Percentiles rank a stretch among this genome's conserved stretches.
phyloP scores from a whole-genome alignment of 2,797 vertebrate genomes.

The Molossus molossus region DNA sequence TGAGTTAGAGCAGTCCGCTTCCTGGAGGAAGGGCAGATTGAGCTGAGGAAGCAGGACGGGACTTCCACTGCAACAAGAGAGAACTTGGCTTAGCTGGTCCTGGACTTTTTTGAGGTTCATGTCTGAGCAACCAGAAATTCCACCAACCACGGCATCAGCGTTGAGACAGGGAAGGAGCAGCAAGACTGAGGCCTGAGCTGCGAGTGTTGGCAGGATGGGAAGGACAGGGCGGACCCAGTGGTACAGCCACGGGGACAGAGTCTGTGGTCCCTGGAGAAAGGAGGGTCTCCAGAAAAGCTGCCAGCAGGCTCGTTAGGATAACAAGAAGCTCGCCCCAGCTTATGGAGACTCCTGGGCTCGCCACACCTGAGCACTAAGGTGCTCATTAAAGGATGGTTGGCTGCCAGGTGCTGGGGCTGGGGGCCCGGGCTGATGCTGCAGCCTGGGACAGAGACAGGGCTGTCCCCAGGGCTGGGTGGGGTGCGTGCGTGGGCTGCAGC shows the following conservation, averaged over 20 bases:
- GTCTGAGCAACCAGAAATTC: background rate
- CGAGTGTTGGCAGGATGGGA: background rate
- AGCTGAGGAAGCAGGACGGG: background rate
- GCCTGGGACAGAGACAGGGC: background rate
- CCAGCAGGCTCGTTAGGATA: background rate
- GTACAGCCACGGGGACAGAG: background rate
- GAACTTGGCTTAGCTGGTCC: background rate
- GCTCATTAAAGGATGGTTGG: background rate
- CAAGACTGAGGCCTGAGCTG: background rate
- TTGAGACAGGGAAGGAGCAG: background rate
- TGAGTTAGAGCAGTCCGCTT: background rate
- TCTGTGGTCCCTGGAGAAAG: conserved; percentile 12
- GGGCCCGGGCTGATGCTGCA: background rate
- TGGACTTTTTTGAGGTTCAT: background rate
- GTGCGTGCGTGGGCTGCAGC: background rate
- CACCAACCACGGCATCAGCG: background rate
- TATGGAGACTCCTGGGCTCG: background rate
- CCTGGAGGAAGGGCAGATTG: background rate
- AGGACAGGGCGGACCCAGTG: background rate
- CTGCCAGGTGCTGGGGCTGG: background rate
- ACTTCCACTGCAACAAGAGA: background rate
- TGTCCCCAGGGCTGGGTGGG: background rate
- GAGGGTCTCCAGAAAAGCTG: background rate
- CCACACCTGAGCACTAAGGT: background rate
- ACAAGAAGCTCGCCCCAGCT: background rate